Evolutionary conservation across 2,888 invertebrate species (phyloP).

Genomic region (Clostera curtula): DNA sequence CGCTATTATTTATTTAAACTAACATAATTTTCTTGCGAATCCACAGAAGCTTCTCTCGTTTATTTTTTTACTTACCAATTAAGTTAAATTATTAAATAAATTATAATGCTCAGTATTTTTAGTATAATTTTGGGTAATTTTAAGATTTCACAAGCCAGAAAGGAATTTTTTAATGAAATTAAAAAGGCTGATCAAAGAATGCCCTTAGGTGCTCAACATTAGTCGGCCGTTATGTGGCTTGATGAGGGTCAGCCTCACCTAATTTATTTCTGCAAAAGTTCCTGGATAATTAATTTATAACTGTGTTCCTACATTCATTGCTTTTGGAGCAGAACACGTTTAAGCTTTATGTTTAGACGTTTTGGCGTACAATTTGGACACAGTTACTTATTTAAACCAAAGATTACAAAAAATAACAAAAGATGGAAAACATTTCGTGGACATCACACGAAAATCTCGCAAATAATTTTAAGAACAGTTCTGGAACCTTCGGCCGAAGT

Average conservation of each 20-base stretch:
- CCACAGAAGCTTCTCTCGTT: constrained; percentile 17
- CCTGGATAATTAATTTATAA: constrained; percentile 17
- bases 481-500: too few relatives aligned
- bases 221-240: constrained; percentile 29
- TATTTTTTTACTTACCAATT: constrained; percentile 7
- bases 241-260: constrained; percentile 36
- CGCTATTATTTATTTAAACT: too few relatives aligned
- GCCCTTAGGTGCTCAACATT: constrained; percentile 24
- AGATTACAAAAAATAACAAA: neutral
- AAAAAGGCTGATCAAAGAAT: constrained; percentile 27
- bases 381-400: neutral
- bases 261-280: constrained; percentile 30
- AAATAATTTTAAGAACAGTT: too few relatives aligned
- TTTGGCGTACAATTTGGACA: neutral
- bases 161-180: constrained; percentile 29
- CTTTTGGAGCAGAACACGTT: constrained; percentile 5
- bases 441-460: too few relatives aligned
- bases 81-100: constrained; percentile 3
- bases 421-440: too few relatives aligned
- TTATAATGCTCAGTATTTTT: too few relatives aligned
- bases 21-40: constrained; percentile 13
- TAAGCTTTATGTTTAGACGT: too few relatives aligned
- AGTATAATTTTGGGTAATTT: too few relatives aligned
- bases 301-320: constrained; percentile 8
- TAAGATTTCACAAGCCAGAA: constrained; percentile 3